These are phyloP conservation scores for Maniola jurtina DNA, from an alignment of 1,140 invertebrate species.

Conservation along the genomic window DNA sequence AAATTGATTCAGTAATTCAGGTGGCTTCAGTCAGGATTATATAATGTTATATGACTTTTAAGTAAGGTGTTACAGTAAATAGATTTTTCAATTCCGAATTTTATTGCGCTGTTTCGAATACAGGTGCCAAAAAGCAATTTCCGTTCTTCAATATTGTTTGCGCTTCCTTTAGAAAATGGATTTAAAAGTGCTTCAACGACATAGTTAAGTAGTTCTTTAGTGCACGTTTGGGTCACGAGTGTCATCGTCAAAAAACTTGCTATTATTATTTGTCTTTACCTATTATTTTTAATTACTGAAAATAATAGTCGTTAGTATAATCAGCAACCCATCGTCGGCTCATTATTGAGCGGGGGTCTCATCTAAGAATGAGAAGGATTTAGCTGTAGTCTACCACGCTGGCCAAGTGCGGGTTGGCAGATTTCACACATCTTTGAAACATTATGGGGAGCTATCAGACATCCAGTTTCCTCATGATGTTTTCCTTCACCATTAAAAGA, in stretches of 20 bases:
- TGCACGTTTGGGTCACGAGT: conserved; percentile 20
- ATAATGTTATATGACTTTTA: no score
- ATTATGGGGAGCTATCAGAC: no score
- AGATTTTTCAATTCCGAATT: conserved; percentile 5
- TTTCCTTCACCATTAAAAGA: no score
- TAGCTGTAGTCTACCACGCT: no score
- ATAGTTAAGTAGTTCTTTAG: conserved; percentile 2
- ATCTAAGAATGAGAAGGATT: no score
- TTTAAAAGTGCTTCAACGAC: conserved; percentile 19
- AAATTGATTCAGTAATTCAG: neutral
- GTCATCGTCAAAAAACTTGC: neutral
- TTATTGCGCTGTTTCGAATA: conserved; percentile 9
- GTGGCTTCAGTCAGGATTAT: neutral
- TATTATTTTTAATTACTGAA: no score
- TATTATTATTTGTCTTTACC: no score
- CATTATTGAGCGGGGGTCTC: no score
- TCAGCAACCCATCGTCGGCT: neutral
- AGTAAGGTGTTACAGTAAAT: neutral
- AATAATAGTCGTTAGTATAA: neutral
- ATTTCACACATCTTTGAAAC: no score
- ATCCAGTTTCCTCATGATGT: no score
- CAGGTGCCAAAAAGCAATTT: conserved; percentile 22
- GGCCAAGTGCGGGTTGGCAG: no score
- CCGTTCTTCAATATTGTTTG: conserved; percentile 21
- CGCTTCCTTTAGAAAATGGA: conserved; percentile 19